Evolutionary conservation across 1,140 invertebrate genomes (phyloP), one percentile per base, ranked within the genome.

Genomic region (Reticulitermes speratus): DNA sequence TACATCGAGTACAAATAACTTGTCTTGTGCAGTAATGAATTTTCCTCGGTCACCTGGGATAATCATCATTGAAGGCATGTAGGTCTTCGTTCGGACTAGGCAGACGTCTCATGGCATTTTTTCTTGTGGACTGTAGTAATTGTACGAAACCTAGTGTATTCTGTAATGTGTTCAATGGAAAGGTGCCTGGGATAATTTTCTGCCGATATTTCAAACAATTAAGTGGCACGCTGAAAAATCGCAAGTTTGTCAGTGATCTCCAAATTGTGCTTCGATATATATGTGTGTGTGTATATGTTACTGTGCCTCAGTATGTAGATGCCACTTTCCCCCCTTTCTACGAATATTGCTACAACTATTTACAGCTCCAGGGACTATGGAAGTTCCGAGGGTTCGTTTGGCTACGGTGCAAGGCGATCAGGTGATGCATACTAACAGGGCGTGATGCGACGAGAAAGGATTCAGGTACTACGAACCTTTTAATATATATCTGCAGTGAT

Each of bases 321-420:
- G 65, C n/a, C 65, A 75, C 7, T 75, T 75, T 65, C 65, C 25
- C 11, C 65, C 65, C 65, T 75, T 75, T 25, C 65, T 75, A 75
- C 65, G 65, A 75, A 75, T 75, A 30, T 9, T 86, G 48, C 44
- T 87, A 69, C 45, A 82, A 87, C 65, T 87, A 85, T 87, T 87
- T 52, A 75, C 86, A 87, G 86, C 86, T 87, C 86, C 86, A 87
- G 86, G 84, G 86, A 87, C 84, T 87, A 87, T 87, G 86, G 86
- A 85, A 82, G 86, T 82, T 55, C 82, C 14, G 86, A 87, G 48
- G 81, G 84, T 85, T 87, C 85, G 48, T 86, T 82, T 82, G 86
- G 83, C 86, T 85, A 85, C 86, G 81, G 75, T 87, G 86, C 69
- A 83, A 59, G 75, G 83, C 83, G 86, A 82, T 87, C 86, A 85